Conservation (phyloP, 2,888 invertebrate species). For the Oxytorus armatus region DNA sequence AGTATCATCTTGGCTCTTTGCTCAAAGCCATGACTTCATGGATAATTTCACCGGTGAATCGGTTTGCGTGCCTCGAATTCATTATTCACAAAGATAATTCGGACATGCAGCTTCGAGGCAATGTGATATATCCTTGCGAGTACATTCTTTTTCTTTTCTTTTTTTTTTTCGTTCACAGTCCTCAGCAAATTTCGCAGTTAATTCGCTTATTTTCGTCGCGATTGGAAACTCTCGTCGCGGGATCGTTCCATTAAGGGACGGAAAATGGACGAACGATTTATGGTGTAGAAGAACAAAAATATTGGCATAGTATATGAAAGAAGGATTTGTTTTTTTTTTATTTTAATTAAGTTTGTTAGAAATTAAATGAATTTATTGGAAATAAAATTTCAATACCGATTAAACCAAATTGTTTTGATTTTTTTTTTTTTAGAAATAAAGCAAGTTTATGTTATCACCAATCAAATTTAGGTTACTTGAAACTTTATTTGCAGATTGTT, state of each 20-base stretch:
- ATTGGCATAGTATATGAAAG: too few relatives aligned
- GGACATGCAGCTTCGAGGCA: slow-evolving; percentile 28
- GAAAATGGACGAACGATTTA: too few relatives aligned
- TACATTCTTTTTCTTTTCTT: slow-evolving; percentile 12
- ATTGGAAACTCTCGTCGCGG: slow-evolving; percentile 13
- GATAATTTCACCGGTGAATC: slow-evolving; percentile 61
- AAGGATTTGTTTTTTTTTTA: too few relatives aligned
- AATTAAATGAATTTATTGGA: background rate
- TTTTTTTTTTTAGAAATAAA: too few relatives aligned
- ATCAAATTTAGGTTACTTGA: too few relatives aligned
- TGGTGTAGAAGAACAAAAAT: too few relatives aligned
- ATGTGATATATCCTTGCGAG: slow-evolving; percentile 26
- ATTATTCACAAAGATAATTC: slow-evolving; percentile 44
- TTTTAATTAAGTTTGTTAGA: background rate
- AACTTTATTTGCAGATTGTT: too few relatives aligned
- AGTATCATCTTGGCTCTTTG: slow-evolving; percentile 20
- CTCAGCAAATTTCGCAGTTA: slow-evolving; percentile 7
- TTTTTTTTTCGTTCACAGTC: slow-evolving; percentile 7
- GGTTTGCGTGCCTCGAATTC: slow-evolving; percentile 50
- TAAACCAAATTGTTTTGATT: too few relatives aligned
- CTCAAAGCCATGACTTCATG: slow-evolving; percentile 47
- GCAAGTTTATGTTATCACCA: too few relatives aligned
- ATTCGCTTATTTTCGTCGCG: slow-evolving; percentile 16
- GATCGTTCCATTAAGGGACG: slow-evolving; percentile 3
- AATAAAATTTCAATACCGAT: too few relatives aligned